A percentile compares a stretch with the other conserved stretches of the same genome.
phyloP scores from a whole-genome alignment of 2,888 invertebrate species.

The Syrphus vitripennis region DNA sequence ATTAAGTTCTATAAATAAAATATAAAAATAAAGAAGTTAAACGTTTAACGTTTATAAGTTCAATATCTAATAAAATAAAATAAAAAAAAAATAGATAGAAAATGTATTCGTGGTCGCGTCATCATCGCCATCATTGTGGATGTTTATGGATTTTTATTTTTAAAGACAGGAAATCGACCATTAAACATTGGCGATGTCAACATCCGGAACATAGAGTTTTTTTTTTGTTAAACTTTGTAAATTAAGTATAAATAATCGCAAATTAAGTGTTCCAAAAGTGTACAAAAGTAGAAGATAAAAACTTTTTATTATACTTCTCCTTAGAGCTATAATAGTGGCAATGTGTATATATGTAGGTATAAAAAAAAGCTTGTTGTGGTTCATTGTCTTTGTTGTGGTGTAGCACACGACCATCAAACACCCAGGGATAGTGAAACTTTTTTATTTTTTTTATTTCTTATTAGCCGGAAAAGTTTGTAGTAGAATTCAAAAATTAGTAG shows the following conservation, averaged over 20 bases:
- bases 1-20: slow-evolving; percentile 51
- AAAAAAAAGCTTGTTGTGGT: not conserved
- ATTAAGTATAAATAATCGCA: slow-evolving; percentile 60
- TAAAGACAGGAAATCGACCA: slow-evolving; percentile 38
- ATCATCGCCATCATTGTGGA: not conserved
- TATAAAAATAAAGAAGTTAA: not conserved
- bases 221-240: slow-evolving; percentile 54
- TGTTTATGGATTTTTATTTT: slow-evolving; percentile 49
- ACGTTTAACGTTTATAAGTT: not conserved
- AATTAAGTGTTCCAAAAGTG: slow-evolving; percentile 52
- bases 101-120: slow-evolving; percentile 19
- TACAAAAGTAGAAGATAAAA: not conserved
- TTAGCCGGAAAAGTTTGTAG: not conserved
- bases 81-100: slow-evolving; percentile 36
- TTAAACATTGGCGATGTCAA: slow-evolving; percentile 52
- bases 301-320: not conserved
- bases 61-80: too few relatives aligned
- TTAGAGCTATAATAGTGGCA: not conserved
- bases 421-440: slow-evolving; percentile 11
- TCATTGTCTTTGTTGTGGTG: not conserved
- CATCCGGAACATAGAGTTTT: slow-evolving; percentile 23
- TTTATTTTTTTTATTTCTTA: not conserved
- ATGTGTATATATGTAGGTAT: not conserved
- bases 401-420: slow-evolving; percentile 2
- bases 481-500: too few relatives aligned